phyloP scores from a whole-genome alignment of 2,888 invertebrate genomes.

The Callyntrura guangdongensis region DNA sequence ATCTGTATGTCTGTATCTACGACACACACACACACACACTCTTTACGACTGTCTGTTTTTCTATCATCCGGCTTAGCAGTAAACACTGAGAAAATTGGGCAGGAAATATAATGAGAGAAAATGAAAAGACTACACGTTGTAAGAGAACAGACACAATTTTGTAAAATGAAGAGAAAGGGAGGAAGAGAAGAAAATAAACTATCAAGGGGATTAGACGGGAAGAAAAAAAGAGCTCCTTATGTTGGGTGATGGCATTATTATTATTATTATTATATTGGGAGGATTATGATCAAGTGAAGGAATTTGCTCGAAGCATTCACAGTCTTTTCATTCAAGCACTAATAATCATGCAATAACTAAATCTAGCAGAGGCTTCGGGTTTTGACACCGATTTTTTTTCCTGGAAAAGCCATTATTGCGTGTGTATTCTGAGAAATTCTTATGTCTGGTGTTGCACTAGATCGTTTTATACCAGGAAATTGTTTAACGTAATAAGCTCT shows the following conservation, averaged over 20 bases:
- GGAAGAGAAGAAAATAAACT: conserved; percentile 27
- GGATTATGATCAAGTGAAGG: conserved; percentile 13
- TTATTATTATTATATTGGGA: background rate
- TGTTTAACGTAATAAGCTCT: too few species aligned
- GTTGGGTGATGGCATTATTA: background rate
- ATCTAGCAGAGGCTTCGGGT: too few species aligned
- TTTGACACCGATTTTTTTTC: too few species aligned
- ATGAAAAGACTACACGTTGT: background rate
- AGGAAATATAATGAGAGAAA: conserved; percentile 34
- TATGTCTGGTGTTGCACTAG: too few species aligned
- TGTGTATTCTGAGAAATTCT: too few species aligned
- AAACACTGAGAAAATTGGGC: background rate
- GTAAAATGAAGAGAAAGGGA: background rate
- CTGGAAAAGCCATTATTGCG: too few species aligned
- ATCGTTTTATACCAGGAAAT: too few species aligned
- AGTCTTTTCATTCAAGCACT: background rate
- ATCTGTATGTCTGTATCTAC: background rate
- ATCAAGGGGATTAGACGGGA: conserved; percentile 33
- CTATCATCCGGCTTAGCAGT: conserved; percentile 38
- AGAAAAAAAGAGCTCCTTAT: background rate
- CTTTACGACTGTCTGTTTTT: conserved; percentile 31
- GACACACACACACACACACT: background rate
- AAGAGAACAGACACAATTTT: conserved; percentile 14
- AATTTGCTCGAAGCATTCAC: conserved; percentile 53
- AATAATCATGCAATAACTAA: too few species aligned